phyloP scores from a whole-genome alignment of 2,113 vertebrate genomes.

The Zosterops hypoxanthus region DNA sequence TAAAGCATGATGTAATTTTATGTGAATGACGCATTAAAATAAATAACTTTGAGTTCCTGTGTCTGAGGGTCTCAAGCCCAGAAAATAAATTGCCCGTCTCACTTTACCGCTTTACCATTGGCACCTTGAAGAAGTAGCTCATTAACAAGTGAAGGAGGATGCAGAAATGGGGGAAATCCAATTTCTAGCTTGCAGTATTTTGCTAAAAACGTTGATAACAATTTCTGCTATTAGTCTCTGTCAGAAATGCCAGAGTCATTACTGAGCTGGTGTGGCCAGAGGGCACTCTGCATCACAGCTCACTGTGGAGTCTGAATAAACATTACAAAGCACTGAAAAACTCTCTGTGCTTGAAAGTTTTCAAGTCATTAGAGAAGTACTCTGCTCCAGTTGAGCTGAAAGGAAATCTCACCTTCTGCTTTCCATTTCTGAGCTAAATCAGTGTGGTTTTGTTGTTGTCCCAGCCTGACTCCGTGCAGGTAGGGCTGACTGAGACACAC shows the following conservation, averaged over 20 bases:
- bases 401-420: neutral
- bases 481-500: neutral
- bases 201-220: slow-evolving; percentile 47
- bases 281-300: slow-evolving; percentile 26
- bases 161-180: slow-evolving; percentile 22
- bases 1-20: slow-evolving; percentile 28
- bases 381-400: neutral
- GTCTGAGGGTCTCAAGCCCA: neutral
- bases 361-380: neutral
- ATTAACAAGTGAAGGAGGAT: slow-evolving; percentile 24
- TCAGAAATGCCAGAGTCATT: slow-evolving; percentile 43
- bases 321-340: neutral
- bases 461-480: neutral
- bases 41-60: neutral
- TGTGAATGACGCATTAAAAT: slow-evolving; percentile 10
- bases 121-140: slow-evolving; percentile 63
- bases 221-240: slow-evolving; percentile 63
- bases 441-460: fast-evolving
- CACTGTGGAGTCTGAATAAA: slow-evolving; percentile 1
- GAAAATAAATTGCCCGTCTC: slow-evolving; percentile 46
- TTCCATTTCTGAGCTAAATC: neutral
- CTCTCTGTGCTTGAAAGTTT: neutral
- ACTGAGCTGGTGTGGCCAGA: slow-evolving; percentile 29
- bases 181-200: slow-evolving; percentile 64
- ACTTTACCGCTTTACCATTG: slow-evolving; percentile 25